Conservation (phyloP, 2,113 vertebrate genomes). For the Ptychochromis oligacanthus region DNA sequence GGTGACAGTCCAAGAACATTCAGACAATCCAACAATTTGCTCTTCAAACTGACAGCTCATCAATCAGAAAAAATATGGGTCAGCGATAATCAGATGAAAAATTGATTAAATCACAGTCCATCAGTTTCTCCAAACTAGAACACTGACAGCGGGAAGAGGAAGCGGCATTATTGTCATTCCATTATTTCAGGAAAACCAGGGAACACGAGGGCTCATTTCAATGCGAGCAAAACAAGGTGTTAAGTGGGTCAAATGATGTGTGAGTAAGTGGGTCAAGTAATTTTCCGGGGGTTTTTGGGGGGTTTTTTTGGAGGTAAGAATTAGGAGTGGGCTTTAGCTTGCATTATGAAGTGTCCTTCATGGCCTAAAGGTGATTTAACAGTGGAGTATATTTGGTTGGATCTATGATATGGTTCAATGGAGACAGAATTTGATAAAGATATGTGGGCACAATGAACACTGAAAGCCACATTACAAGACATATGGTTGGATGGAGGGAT, state of each 20-base stretch:
- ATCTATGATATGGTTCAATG: not conserved
- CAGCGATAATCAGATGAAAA: conserved; percentile 38
- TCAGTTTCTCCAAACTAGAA: conserved; percentile 34
- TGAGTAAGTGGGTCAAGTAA: conserved; percentile 34
- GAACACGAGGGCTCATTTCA: conserved; percentile 1
- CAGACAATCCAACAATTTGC: not conserved
- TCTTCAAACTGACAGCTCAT: conserved; percentile 31
- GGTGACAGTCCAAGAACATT: not conserved
- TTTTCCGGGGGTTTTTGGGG: conserved; percentile 31
- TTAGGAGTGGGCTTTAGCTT: not conserved
- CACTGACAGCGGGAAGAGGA: conserved; percentile 1
- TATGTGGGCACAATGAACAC: not conserved
- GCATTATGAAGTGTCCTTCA: not conserved
- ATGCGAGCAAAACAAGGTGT: not conserved
- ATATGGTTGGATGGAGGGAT: not conserved
- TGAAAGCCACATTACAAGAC: not conserved
- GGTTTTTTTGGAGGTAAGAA: conserved; percentile 1
- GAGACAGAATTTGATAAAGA: not conserved
- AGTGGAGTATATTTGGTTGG: not conserved
- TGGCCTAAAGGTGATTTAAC: not conserved
- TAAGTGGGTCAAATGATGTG: conserved; percentile 38
- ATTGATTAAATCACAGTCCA: conserved; percentile 38
- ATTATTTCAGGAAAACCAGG: conserved; percentile 22
- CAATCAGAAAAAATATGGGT: conserved; percentile 33
- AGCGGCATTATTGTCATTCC: not conserved